phyloP scores from a whole-genome alignment of 2,797 vertebrate genomes.

The Rhinoraja longicauda region DNA sequence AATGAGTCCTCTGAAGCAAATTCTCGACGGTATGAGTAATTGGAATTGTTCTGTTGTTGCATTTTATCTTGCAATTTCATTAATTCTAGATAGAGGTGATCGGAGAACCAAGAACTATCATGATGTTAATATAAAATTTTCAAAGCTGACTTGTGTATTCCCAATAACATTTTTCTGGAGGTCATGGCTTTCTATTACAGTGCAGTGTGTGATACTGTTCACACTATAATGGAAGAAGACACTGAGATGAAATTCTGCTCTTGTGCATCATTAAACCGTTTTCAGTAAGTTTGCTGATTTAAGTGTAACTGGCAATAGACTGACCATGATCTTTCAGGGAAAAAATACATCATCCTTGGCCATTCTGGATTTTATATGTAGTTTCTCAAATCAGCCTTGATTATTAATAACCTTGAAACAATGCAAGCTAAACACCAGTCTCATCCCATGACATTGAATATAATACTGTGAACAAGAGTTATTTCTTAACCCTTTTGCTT shows the following conservation, averaged over 20 bases:
- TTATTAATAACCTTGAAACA: no score
- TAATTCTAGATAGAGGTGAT: background rate
- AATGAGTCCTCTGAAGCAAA: slow-evolving; percentile 68
- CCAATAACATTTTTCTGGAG: background rate
- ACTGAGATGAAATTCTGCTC: background rate
- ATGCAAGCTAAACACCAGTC: no score
- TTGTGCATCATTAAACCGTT: background rate
- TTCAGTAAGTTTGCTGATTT: background rate
- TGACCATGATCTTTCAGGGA: background rate
- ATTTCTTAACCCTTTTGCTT: background rate
- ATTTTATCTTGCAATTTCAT: background rate
- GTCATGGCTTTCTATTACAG: background rate
- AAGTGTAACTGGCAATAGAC: background rate
- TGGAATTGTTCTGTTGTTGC: background rate
- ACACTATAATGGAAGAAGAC: background rate
- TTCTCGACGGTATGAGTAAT: slow-evolving; percentile 62
- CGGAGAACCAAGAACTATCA: background rate
- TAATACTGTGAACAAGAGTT: background rate
- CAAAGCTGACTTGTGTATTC: background rate
- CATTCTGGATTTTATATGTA: background rate
- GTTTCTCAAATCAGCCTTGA: no score
- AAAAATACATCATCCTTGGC: background rate
- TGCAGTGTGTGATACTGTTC: background rate
- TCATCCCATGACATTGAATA: background rate
- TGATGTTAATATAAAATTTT: background rate